Evolutionary conservation across 1,140 invertebrate species (phyloP).

Genomic region (Solen grandis): DNA sequence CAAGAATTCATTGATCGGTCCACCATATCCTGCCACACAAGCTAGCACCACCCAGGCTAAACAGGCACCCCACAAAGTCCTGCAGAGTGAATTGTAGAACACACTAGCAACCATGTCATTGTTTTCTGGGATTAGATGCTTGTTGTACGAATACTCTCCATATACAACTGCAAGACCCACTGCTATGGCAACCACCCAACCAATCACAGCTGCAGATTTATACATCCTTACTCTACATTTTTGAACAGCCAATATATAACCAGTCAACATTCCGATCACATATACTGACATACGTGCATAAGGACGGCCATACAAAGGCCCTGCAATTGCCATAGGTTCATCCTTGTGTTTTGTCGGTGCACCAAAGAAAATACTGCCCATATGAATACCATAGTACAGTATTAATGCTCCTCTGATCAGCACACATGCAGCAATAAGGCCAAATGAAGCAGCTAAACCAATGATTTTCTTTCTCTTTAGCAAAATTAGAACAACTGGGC

Average conservation of each 20-base stretch:
- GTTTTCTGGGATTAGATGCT: no score
- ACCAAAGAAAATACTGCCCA: background rate
- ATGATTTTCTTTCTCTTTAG: background rate
- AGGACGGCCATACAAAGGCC: slow-evolving; percentile 29
- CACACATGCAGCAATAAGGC: slow-evolving; percentile 30
- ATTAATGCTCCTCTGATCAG: slow-evolving; percentile 5
- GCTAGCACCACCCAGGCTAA: slow-evolving; percentile 40
- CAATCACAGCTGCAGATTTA: background rate
- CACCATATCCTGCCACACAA: slow-evolving; percentile 75
- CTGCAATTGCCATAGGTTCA: slow-evolving; percentile 14
- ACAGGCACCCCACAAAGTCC: slow-evolving; percentile 27
- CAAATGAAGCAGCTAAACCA: background rate
- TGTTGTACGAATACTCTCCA: slow-evolving; percentile 41
- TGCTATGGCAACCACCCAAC: slow-evolving; percentile 36
- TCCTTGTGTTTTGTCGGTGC: slow-evolving; percentile 26
- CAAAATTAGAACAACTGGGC: slow-evolving; percentile 28
- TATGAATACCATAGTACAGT: slow-evolving; percentile 22
- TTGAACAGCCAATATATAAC: slow-evolving; percentile 8
- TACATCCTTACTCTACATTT: slow-evolving; percentile 14
- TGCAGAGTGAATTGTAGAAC: slow-evolving; percentile 10
- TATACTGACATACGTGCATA: slow-evolving; percentile 40
- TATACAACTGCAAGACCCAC: slow-evolving; percentile 29
- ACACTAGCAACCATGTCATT: no score
- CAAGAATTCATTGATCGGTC: slow-evolving; percentile 86
- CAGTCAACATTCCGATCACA: slow-evolving; percentile 39